Percentiles rank a stretch among this genome's conserved stretches.
These are phyloP conservation scores for Melanotaenia pygmaea DNA, from an alignment of 2,797 vertebrate species.

Conservation along the genomic window DNA sequence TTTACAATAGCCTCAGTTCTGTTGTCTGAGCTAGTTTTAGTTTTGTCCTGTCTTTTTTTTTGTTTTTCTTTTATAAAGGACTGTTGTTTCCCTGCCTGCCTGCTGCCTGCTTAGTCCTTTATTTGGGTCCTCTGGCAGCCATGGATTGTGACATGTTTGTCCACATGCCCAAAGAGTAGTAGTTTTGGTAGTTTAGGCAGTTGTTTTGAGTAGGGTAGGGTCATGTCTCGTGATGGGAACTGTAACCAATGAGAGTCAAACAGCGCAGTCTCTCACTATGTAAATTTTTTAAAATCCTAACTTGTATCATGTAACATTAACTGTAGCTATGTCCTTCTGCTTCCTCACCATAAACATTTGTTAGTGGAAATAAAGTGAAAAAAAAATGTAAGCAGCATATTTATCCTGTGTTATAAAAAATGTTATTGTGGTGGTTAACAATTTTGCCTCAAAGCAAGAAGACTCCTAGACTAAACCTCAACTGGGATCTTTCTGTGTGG, in stretches of 20 bases:
- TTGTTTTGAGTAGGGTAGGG: neutral
- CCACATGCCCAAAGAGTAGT: neutral
- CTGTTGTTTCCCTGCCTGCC: too few species aligned
- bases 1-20: neutral
- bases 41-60: neutral
- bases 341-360: too few species aligned
- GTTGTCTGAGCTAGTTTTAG: neutral
- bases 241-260: neutral
- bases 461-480: too few species aligned
- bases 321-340: too few species aligned
- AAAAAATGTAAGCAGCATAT: too few species aligned
- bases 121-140: neutral
- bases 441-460: too few species aligned
- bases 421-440: too few species aligned
- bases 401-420: too few species aligned
- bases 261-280: neutral
- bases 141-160: neutral
- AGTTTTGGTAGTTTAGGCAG: neutral
- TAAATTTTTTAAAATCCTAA: too few species aligned
- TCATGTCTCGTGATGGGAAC: neutral
- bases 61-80: too few species aligned
- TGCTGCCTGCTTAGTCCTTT: neutral
- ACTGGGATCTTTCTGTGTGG: too few species aligned
- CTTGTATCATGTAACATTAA: neutral
- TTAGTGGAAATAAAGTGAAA: too few species aligned